Base-by-base conservation (phyloP, 2,888 invertebrate species). In the Cyrtodaria siliqua region DNA sequence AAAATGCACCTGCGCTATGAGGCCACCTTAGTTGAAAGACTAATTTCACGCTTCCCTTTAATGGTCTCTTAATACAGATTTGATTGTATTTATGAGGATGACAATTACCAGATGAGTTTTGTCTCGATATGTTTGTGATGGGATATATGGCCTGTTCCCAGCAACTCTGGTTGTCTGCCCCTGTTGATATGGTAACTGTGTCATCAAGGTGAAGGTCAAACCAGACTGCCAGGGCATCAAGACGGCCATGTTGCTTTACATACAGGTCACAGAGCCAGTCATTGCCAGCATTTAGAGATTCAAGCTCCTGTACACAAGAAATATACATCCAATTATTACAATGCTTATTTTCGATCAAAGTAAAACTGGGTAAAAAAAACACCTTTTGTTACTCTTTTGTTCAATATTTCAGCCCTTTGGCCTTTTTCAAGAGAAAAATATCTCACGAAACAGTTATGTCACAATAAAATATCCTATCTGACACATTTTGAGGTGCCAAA, bases 101-200 rank as follows among this genome's bases (percentile, higher is more conserved):
- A 38, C 40, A 47, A n/a, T 47, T 38, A 59, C 61, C 50, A 38
- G 24, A 26, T 20, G 23, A 16, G 8, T 53, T 40, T 20, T 27
- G 20, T 23, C 44, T 47, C 9, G 16, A 20, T 1, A 75, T 47
- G 14, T 57, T 68, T 40, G 78, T 68, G 9, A 92, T 84, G 24
- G 95, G 95, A 90, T 96, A 96, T 44, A 97, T 93, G 8, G 96
- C 96, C 90, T 96, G 96, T 89, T 97, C 96, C 97, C 97, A 97
- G 86, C 96, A 96, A 76, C 94, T 87, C 6, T 82, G 67, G 6
- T 72, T 82, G 12, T 88, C 93, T 1, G 96, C 96, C 78, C 95
- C 94, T 9, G 96, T 95, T 59, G 95, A 95, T 44, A 96, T 93
- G 0, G 92, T 93, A 38, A 95, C 94, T 44, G 94, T 94, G 9